Evolutionary conservation across 2,888 invertebrate genomes (phyloP).

Genomic region (Aphodius sticticus): DNA sequence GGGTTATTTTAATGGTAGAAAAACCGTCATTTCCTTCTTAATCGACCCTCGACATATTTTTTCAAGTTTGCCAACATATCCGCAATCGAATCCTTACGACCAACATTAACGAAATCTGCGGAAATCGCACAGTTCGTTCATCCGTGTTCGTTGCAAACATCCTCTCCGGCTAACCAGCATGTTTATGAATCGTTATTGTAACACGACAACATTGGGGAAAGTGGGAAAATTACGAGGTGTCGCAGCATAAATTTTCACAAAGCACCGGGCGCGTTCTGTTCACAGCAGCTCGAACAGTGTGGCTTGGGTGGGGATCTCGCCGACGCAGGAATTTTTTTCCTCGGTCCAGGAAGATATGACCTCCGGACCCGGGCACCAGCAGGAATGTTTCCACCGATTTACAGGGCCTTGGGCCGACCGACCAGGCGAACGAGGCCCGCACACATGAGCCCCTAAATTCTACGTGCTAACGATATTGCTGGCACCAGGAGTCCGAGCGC

Average conservation of each 20-base stretch:
- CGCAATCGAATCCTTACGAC: too few relatives aligned
- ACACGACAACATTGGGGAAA: background rate
- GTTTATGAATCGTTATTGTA: constrained; percentile 21
- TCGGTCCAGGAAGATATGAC: constrained; percentile 17
- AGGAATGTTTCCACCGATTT: constrained; percentile 25
- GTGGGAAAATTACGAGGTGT: constrained; percentile 16
- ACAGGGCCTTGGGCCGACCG: constrained; percentile 17
- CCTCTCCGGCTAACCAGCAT: background rate
- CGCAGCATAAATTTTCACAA: constrained; percentile 14
- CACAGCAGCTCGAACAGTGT: background rate
- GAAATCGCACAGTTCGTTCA: background rate
- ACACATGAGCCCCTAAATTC: constrained; percentile 24
- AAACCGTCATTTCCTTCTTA: too few relatives aligned
- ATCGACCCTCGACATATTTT: too few relatives aligned
- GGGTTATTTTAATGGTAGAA: too few relatives aligned
- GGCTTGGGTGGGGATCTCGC: constrained; percentile 14
- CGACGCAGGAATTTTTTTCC: constrained; percentile 23
- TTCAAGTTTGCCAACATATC: too few relatives aligned
- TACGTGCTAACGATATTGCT: constrained; percentile 27
- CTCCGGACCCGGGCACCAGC: constrained; percentile 12
- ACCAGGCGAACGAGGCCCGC: background rate
- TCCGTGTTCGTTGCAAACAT: background rate
- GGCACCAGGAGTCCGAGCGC: constrained; percentile 42
- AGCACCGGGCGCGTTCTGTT: constrained; percentile 19
- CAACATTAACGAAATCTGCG: too few relatives aligned